These are phyloP conservation scores for Koerneria pararmatus DNA, from an alignment of 2,888 invertebrate genomes.

Conservation along the genomic window DNA sequence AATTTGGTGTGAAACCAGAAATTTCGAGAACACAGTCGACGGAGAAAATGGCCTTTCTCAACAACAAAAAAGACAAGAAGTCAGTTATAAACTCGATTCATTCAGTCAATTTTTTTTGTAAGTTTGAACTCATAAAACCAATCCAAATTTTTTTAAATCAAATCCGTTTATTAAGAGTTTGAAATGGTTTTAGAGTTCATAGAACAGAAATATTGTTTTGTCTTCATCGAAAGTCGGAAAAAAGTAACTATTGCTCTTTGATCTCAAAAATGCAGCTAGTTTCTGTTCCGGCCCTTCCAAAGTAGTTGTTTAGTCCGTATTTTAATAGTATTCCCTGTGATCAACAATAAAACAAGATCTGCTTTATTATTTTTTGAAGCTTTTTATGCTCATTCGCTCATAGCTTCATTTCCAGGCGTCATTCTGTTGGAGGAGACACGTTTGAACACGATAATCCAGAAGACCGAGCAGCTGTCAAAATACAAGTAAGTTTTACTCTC, in stretches of 20 bases:
- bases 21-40: constrained; percentile 47
- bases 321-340: not conserved
- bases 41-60: constrained; percentile 43
- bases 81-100: constrained; percentile 21
- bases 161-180: too few relatives aligned
- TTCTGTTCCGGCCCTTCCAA: not conserved
- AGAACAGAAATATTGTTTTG: too few relatives aligned
- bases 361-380: not conserved
- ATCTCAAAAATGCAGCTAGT: too few relatives aligned
- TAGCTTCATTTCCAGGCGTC: constrained; percentile 39
- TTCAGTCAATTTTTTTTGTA: not conserved
- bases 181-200: too few relatives aligned
- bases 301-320: not conserved
- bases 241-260: too few relatives aligned
- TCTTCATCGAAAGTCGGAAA: too few relatives aligned
- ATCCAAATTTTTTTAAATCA: too few relatives aligned
- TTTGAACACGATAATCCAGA: constrained; percentile 48
- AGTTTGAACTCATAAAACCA: not conserved
- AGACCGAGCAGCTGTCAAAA: constrained; percentile 56
- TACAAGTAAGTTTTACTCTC: constrained; percentile 33
- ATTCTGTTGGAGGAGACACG: constrained; percentile 54
- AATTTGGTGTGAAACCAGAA: constrained; percentile 74
- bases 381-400: not conserved
- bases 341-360: too few relatives aligned
- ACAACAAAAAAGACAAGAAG: constrained; percentile 57